phyloP scores from a whole-genome alignment of 1,140 invertebrate species.

The Piezodorus guildinii region DNA sequence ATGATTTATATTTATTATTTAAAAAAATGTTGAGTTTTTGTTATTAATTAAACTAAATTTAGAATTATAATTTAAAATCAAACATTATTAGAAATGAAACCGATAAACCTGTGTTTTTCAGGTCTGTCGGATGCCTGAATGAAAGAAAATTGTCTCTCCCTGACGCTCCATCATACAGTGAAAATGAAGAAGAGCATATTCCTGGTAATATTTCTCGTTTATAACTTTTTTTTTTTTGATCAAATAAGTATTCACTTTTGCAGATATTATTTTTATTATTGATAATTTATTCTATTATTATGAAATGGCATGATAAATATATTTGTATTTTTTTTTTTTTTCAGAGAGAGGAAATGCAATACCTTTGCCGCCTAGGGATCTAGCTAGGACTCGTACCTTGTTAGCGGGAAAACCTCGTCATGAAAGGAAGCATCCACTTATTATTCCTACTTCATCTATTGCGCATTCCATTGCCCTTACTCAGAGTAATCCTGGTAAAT shows the following conservation, averaged over 20 bases:
- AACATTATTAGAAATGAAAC: no score
- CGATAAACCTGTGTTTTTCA: neutral
- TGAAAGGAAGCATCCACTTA: constrained; percentile 76
- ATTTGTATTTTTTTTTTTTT: no score
- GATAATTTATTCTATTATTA: no score
- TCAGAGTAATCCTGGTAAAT: neutral
- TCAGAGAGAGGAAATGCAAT: constrained; percentile 52
- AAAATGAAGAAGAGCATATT: constrained; percentile 23
- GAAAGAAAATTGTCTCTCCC: neutral
- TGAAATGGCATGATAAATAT: no score
- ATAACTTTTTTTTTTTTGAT: neutral
- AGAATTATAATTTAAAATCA: no score
- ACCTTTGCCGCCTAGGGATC: constrained; percentile 70
- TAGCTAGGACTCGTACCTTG: constrained; percentile 38
- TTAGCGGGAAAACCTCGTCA: constrained; percentile 58
- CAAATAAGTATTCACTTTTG: no score
- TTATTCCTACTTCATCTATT: constrained; percentile 53
- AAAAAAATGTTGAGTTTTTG: no score
- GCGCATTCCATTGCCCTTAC: constrained; percentile 25
- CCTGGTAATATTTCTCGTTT: neutral
- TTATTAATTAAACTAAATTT: no score
- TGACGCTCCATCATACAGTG: constrained; percentile 8
- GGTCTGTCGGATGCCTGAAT: constrained; percentile 19
- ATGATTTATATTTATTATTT: no score
- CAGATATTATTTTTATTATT: no score